These are phyloP conservation scores for Litocranius walleri DNA, from an alignment of 2,113 vertebrate species.

Conservation along the genomic window DNA sequence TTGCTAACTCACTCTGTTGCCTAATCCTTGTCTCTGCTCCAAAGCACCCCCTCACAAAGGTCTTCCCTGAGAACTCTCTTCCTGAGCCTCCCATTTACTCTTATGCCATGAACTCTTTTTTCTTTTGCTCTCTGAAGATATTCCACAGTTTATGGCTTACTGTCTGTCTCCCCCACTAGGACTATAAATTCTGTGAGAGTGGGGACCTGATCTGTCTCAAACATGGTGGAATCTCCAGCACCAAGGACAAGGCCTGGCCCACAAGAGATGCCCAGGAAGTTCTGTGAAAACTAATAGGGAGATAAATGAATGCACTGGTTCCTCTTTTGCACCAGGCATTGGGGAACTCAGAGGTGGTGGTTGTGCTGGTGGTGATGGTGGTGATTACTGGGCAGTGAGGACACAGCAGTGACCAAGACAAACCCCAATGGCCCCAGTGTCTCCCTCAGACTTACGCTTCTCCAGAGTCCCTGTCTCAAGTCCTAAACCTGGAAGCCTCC, in stretches of 20 bases:
- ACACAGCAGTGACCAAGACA: background rate
- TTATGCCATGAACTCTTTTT: background rate
- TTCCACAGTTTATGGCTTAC: background rate
- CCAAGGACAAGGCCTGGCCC: background rate
- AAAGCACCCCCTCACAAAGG: background rate
- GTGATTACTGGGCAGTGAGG: background rate
- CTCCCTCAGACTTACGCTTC: background rate
- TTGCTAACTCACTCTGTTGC: background rate
- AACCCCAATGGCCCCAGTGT: background rate
- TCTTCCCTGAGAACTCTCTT: background rate
- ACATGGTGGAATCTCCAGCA: background rate
- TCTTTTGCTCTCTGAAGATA: background rate
- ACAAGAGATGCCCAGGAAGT: background rate
- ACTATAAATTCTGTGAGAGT: background rate
- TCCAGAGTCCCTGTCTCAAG: background rate
- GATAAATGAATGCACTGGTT: background rate
- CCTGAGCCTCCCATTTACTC: background rate
- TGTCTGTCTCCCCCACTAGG: background rate
- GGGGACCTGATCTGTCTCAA: background rate
- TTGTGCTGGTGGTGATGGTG: background rate
- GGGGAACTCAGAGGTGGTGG: background rate
- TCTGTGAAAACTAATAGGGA: background rate
- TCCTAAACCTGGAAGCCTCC: background rate
- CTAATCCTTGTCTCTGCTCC: background rate
- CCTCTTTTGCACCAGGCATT: background rate